A percentile compares a stretch with the other conserved stretches of the same genome.
phyloP scores from a whole-genome alignment of 2,113 vertebrate species.

The Uria lomvia region DNA sequence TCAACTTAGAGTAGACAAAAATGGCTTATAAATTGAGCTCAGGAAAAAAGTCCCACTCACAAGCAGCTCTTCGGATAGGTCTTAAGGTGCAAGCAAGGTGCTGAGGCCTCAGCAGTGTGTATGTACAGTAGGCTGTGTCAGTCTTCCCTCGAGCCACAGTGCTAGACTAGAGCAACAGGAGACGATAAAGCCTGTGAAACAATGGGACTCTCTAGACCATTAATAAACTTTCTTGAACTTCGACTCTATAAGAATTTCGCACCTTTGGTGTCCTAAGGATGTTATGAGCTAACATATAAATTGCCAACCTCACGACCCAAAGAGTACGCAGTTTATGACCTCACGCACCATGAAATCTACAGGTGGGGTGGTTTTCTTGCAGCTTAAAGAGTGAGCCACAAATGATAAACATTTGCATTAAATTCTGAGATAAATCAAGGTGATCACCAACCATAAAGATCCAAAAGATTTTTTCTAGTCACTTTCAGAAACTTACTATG shows the following conservation, averaged over 20 bases:
- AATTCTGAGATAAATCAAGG: neutral
- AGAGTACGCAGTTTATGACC: neutral
- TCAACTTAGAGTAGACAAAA: neutral
- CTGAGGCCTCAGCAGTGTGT: neutral
- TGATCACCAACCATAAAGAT: neutral
- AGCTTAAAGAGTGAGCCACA: neutral
- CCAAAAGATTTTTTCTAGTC: neutral
- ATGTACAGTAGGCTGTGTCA: neutral
- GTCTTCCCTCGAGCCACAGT: neutral
- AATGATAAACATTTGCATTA: neutral
- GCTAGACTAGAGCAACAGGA: neutral
- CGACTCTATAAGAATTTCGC: neutral
- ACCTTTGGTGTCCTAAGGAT: neutral
- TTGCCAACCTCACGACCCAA: neutral
- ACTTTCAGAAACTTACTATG: neutral
- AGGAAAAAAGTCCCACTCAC: neutral
- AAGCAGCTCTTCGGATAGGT: neutral
- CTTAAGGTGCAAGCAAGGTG: neutral
- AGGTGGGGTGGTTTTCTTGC: neutral
- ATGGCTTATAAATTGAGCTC: neutral
- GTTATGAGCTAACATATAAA: neutral
- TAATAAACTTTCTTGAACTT: neutral
- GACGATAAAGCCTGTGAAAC: neutral
- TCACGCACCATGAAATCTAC: neutral
- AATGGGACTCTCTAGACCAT: neutral